phyloP scores from a whole-genome alignment of 2,113 vertebrate species.

The Apodemus sylvaticus region DNA sequence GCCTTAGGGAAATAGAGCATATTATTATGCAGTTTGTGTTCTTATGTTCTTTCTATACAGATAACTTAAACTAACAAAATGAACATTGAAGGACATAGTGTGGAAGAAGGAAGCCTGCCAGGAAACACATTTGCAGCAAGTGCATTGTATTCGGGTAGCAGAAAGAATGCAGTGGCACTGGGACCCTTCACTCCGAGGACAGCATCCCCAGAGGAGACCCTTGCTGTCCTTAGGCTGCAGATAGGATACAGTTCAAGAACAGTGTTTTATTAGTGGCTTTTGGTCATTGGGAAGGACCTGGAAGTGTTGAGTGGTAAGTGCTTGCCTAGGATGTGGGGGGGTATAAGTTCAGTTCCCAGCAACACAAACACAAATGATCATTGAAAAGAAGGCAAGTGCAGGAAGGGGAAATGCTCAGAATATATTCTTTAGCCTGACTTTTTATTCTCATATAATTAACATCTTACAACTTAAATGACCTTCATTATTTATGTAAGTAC shows the following conservation, averaged over 20 bases:
- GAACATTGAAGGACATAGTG: constrained; percentile 21
- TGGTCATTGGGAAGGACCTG: not conserved
- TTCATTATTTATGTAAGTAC: too few relatives aligned
- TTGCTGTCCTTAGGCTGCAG: not conserved
- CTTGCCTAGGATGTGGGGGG: not conserved
- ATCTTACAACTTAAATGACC: not conserved
- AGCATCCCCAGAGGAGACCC: not conserved
- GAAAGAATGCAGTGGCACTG: not conserved
- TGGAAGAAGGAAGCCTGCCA: not conserved
- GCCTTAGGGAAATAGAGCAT: not conserved
- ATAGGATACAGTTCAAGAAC: not conserved
- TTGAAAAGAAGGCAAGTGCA: not conserved
- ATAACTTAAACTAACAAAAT: constrained; percentile 46
- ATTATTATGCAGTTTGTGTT: not conserved
- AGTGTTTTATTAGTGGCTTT: not conserved
- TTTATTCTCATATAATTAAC: not conserved
- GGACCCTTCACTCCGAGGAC: not conserved
- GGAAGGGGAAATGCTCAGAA: not conserved
- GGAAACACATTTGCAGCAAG: not conserved
- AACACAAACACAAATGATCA: not conserved
- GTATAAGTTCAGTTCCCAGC: not conserved
- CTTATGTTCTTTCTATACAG: not conserved
- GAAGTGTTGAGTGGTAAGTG: not conserved
- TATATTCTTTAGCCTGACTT: not conserved
- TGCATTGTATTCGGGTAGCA: not conserved